Conservation (phyloP, 1,140 invertebrate species). For the Brachionus plicatilis region DNA sequence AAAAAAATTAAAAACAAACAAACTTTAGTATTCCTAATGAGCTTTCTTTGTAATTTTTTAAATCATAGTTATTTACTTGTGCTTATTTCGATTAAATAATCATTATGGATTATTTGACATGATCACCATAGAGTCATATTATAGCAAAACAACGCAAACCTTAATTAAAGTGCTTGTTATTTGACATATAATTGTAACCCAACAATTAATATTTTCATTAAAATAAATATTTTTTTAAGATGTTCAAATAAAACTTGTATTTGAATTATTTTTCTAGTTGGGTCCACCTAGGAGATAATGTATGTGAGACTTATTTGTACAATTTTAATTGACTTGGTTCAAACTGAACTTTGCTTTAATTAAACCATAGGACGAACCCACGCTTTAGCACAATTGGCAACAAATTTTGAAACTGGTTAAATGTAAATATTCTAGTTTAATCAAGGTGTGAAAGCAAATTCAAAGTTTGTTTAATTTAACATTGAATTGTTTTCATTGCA, state of each 20-base stretch:
- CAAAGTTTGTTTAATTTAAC: neutral
- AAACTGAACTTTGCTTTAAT: neutral
- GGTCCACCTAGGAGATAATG: neutral
- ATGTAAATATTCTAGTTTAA: neutral
- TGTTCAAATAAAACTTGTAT: neutral
- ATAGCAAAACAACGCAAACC: neutral
- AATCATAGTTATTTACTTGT: neutral
- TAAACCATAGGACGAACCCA: neutral
- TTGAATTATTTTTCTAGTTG: neutral
- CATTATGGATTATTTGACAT: constrained; percentile 23
- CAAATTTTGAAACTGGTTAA: neutral
- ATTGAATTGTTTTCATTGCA: neutral
- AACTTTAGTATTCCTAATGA: neutral
- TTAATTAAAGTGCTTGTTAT: neutral
- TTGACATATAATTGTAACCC: neutral
- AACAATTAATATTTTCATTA: constrained; percentile 23
- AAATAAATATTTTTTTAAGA: neutral
- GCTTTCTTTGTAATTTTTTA: neutral
- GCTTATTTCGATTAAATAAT: constrained; percentile 18
- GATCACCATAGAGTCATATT: neutral
- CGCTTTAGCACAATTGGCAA: neutral
- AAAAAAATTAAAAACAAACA: constrained; percentile 24
- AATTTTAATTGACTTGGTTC: neutral
- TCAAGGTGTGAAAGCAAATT: neutral
- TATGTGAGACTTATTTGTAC: neutral